These are phyloP conservation scores for Galagoides demidoff DNA, from an alignment of 2,797 vertebrate species.

Conservation along the genomic window DNA sequence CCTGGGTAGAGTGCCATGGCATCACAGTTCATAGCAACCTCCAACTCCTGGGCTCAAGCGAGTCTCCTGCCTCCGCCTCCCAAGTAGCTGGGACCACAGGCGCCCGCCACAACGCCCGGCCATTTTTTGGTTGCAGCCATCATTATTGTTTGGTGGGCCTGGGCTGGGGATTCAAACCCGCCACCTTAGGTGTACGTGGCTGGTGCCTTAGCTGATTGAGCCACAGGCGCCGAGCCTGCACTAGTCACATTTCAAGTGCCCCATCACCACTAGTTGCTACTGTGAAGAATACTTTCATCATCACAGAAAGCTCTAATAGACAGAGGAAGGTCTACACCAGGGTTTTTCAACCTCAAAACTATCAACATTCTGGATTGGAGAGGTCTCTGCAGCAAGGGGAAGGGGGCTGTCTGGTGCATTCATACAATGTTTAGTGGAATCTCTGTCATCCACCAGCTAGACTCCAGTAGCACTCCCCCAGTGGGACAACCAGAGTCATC, in stretches of 20 bases:
- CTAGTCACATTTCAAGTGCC: not conserved
- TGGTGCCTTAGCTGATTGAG: too few relatives aligned
- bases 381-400: not conserved
- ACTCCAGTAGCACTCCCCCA: not conserved
- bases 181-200: too few relatives aligned
- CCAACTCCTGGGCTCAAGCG: too few relatives aligned
- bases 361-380: not conserved
- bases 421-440: not conserved
- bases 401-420: not conserved
- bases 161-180: too few relatives aligned
- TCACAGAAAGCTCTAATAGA: not conserved
- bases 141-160: too few relatives aligned
- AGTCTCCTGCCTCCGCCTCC: too few relatives aligned
- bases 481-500: conserved; percentile 3
- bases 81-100: too few relatives aligned
- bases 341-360: not conserved
- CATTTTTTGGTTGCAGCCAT: too few relatives aligned
- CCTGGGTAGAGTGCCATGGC: too few relatives aligned
- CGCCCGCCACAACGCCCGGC: too few relatives aligned
- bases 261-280: not conserved
- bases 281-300: not conserved
- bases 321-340: not conserved
- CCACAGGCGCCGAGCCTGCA: too few relatives aligned
- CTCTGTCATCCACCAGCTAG: not conserved
- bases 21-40: too few relatives aligned